phyloP scores from a whole-genome alignment of 2,797 vertebrate genomes.

The Mareca penelope region DNA sequence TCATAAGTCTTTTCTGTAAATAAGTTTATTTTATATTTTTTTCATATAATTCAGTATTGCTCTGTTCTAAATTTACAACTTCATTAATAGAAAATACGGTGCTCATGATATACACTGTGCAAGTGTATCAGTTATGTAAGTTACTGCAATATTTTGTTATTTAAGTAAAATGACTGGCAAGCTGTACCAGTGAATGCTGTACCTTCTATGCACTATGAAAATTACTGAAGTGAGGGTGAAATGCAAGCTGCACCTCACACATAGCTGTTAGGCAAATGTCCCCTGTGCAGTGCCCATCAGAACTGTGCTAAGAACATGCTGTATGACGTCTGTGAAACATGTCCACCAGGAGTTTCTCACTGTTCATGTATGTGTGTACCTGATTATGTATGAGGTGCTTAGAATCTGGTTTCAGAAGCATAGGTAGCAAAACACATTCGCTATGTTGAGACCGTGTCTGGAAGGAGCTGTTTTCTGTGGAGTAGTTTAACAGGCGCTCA shows the following conservation, averaged over 20 bases:
- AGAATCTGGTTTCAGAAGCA: neutral
- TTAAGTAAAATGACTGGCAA: neutral
- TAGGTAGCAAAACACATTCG: neutral
- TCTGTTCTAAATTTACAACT: neutral
- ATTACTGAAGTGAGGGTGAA: neutral
- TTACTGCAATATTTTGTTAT: neutral
- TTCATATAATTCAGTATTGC: neutral
- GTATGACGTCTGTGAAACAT: neutral
- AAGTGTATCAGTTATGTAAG: neutral
- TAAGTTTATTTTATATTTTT: neutral
- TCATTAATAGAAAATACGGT: neutral
- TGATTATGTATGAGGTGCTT: neutral
- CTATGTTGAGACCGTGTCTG: neutral
- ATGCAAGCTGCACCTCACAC: neutral
- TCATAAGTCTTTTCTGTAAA: neutral
- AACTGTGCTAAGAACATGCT: neutral
- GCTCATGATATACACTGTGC: rapidly evolving
- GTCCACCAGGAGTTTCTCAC: neutral
- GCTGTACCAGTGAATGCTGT: neutral
- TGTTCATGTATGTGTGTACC: neutral
- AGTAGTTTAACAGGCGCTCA: neutral
- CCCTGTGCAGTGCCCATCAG: neutral
- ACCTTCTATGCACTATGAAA: neutral
- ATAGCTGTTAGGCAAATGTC: neutral
- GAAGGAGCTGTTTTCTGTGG: neutral